These are phyloP conservation scores for Laspeyria flexula DNA, from an alignment of 2,888 invertebrate genomes.

Conservation along the genomic window DNA sequence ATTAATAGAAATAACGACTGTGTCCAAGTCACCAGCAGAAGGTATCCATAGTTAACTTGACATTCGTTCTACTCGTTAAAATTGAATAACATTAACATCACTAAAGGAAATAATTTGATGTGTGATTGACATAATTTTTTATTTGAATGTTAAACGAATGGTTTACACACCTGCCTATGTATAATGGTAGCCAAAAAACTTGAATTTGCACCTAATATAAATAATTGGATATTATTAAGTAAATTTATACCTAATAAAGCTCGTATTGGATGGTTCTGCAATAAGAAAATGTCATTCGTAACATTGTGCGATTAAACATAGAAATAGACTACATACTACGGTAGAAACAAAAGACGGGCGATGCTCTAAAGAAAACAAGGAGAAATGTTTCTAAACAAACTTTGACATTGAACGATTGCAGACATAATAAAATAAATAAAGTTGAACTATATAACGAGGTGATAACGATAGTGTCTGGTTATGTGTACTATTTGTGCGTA, in stretches of 20 bases:
- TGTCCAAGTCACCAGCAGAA: conserved; percentile 19
- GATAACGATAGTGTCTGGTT: conserved; percentile 3
- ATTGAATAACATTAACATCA: conserved; percentile 50
- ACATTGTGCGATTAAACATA: background rate
- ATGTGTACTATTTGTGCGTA: conserved; percentile 2
- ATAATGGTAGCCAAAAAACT: conserved; percentile 22
- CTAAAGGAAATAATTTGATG: conserved; percentile 56
- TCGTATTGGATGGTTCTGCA: too few species aligned
- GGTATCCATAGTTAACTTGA: conserved; percentile 34
- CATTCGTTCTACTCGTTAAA: conserved; percentile 54
- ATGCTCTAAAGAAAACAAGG: background rate
- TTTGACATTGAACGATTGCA: too few species aligned
- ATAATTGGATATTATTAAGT: conserved; percentile 36
- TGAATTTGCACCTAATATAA: conserved; percentile 35
- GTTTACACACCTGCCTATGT: conserved; percentile 41
- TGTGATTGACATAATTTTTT: conserved; percentile 60
- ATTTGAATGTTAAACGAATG: conserved; percentile 36
- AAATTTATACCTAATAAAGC: too few species aligned
- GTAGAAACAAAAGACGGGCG: background rate
- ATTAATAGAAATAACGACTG: conserved; percentile 37
- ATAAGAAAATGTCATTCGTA: background rate
- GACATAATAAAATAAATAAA: background rate
- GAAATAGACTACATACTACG: background rate
- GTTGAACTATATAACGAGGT: conserved; percentile 8
- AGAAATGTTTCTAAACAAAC: conserved; percentile 9